phyloP scores from a whole-genome alignment of 2,113 vertebrate genomes.

The Ptychochromis oligacanthus region DNA sequence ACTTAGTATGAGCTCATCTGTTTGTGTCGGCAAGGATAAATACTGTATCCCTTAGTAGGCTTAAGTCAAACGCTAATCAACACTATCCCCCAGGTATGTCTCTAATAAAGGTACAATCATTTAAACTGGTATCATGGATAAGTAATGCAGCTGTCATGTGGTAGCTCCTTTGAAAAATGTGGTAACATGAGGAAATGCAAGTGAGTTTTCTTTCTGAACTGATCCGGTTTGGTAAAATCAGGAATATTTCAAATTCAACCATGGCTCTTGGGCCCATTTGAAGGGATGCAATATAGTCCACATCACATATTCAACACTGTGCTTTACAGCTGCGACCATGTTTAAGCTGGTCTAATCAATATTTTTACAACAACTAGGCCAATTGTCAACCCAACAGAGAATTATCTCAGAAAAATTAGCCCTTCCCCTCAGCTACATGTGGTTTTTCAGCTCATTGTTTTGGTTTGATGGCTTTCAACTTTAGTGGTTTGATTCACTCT shows the following conservation, averaged over 20 bases:
- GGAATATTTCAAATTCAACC: background rate
- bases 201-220: background rate
- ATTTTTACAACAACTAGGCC: background rate
- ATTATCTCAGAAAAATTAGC: background rate
- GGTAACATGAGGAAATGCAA: background rate
- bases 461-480: background rate
- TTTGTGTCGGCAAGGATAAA: conserved; percentile 59
- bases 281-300: background rate
- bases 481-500: background rate
- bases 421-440: background rate
- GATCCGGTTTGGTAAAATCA: background rate
- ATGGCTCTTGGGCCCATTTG: background rate
- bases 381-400: background rate
- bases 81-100: conserved; percentile 47
- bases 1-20: conserved; percentile 64
- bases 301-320: background rate
- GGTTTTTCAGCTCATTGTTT: background rate
- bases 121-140: conserved; percentile 21
- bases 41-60: conserved; percentile 40
- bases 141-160: background rate
- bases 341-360: background rate
- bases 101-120: conserved; percentile 45
- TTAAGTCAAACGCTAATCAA: conserved; percentile 56
- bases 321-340: background rate
- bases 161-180: background rate